phyloP scores from a whole-genome alignment of 1,140 invertebrate species.

The Tribolium madens region DNA sequence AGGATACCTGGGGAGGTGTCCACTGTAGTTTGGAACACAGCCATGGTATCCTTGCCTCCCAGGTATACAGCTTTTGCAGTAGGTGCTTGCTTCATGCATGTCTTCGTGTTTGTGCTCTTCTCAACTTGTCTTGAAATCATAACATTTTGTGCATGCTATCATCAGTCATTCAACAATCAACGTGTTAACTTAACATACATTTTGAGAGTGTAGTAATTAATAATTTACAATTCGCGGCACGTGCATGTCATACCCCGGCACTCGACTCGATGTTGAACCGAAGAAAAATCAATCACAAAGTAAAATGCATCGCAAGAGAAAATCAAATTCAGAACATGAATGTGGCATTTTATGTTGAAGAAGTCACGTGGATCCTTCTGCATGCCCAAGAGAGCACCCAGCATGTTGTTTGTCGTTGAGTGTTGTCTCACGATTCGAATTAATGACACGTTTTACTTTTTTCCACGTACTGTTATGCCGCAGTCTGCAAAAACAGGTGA shows the following conservation, averaged over 20 bases:
- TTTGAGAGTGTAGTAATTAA: conserved; percentile 1
- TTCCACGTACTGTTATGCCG: conserved; percentile 29
- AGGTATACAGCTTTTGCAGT: conserved; percentile 66
- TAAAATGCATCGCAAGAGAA: conserved; percentile 7
- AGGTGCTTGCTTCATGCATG: conserved; percentile 47
- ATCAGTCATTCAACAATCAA: not conserved
- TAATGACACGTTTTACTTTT: conserved; percentile 41
- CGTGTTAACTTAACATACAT: not conserved
- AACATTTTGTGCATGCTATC: conserved; percentile 18
- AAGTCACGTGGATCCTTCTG: not conserved
- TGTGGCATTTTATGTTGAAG: conserved; percentile 21
- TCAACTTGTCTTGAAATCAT: not conserved
- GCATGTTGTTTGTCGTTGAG: conserved; percentile 28
- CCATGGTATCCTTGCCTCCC: conserved; percentile 75
- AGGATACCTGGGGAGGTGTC: conserved; percentile 68
- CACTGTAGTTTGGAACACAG: conserved; percentile 76
- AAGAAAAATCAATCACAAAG: conserved; percentile 4
- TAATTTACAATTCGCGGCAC: conserved; percentile 10
- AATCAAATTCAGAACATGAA: not conserved
- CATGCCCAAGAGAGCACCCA: conserved; percentile 2
- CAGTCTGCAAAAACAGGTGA: conserved; percentile 95
- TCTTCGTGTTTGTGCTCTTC: conserved; percentile 10
- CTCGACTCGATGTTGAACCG: not conserved
- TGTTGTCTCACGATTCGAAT: conserved; percentile 24
- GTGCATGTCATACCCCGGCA: conserved; percentile 15